Percentiles rank a stretch among this genome's conserved stretches.
These are phyloP conservation scores for Etheostoma perlongum DNA, from an alignment of 2,797 vertebrate genomes.

Conservation along the genomic window DNA sequence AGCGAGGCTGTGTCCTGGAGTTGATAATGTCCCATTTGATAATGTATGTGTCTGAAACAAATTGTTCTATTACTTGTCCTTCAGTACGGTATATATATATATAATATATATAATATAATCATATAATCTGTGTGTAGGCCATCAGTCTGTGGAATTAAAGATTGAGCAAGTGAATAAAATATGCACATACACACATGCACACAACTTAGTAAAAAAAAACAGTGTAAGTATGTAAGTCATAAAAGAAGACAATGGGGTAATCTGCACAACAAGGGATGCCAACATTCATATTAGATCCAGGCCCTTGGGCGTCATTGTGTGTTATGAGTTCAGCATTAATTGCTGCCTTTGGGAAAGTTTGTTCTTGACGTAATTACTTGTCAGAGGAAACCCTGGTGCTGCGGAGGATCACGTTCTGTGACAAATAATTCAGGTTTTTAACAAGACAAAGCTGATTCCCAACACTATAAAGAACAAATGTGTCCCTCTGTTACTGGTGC, in stretches of 20 bases:
- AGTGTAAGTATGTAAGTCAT: slow-evolving; percentile 61
- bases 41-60: slow-evolving; percentile 54
- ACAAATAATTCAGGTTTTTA: slow-evolving; percentile 74
- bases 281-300: slow-evolving; percentile 67
- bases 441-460: slow-evolving; percentile 63
- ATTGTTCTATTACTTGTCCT: slow-evolving; percentile 62
- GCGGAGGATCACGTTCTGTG: slow-evolving; percentile 60
- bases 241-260: slow-evolving; percentile 76
- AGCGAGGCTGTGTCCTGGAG: slow-evolving; percentile 42
- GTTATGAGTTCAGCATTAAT: slow-evolving; percentile 86
- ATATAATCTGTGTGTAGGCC: slow-evolving; percentile 44
- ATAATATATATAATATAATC: too few species aligned
- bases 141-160: slow-evolving; percentile 32
- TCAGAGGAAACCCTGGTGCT: slow-evolving; percentile 68
- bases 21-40: slow-evolving; percentile 33
- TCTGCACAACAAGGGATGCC: slow-evolving; percentile 70
- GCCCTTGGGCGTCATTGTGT: slow-evolving; percentile 70
- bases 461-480: slow-evolving; percentile 36
- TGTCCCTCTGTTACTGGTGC: slow-evolving; percentile 26
- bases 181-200: slow-evolving; percentile 25
- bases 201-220: slow-evolving; percentile 68
- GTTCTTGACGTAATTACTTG: slow-evolving; percentile 82
- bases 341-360: slow-evolving; percentile 81
- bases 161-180: slow-evolving; percentile 30
- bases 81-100: slow-evolving; percentile 46